A percentile compares a stretch with the other conserved stretches of the same genome.
Conservation (phyloP, 2,113 vertebrate species). For the Dipodomys spectabilis region DNA sequence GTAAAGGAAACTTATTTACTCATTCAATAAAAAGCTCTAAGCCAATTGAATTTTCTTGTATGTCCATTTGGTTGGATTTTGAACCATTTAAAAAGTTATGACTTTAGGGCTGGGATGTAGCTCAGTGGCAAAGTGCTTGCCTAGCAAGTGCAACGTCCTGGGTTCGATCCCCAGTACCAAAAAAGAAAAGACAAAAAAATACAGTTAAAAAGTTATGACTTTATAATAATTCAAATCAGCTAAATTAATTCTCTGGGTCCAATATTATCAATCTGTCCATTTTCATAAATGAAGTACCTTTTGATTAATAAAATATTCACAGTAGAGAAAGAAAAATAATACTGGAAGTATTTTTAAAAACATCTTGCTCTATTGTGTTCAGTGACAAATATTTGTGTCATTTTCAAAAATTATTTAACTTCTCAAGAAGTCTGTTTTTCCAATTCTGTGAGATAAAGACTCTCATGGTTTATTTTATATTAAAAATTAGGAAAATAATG, state of each 20-base stretch:
- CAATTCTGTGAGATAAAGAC: conserved; percentile 16
- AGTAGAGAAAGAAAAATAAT: conserved; percentile 7
- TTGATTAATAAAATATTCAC: conserved; percentile 43
- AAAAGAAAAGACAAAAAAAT: no score
- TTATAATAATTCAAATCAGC: background rate
- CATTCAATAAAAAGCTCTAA: background rate
- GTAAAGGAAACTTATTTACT: background rate
- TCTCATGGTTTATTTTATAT: conserved; percentile 31
- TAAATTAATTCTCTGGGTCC: conserved; percentile 42
- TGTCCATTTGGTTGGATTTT: conserved; percentile 16
- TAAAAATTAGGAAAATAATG: background rate
- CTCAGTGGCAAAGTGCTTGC: no score
- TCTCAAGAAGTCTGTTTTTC: conserved; percentile 10
- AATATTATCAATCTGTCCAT: background rate
- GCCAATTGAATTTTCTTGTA: background rate
- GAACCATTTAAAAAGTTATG: conserved; percentile 13
- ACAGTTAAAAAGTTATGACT: background rate
- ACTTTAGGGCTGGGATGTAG: background rate
- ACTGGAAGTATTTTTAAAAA: background rate
- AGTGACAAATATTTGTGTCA: background rate
- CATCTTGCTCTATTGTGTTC: background rate
- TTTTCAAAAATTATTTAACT: conserved; percentile 16
- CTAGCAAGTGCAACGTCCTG: no score
- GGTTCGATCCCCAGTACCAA: no score
- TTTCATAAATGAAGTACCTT: background rate